Percentiles rank a stretch among this genome's conserved stretches.
Conservation (phyloP, 2,797 vertebrate genomes). For the Poecilia gillii region DNA sequence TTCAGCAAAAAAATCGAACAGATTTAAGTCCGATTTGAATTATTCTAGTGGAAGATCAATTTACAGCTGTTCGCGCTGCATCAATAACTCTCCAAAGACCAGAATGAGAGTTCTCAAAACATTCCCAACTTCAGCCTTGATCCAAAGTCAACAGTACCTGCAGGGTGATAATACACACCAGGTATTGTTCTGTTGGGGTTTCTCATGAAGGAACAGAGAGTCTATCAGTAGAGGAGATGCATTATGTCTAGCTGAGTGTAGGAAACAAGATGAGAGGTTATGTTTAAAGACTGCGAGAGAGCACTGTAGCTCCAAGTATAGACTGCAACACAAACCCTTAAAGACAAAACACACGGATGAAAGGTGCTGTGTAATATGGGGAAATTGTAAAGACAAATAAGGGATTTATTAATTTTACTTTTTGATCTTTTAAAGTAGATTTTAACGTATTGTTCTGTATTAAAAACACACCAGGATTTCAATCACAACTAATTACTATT, state of each 20-base stretch:
- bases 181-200: background rate
- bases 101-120: background rate
- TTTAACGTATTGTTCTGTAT: background rate
- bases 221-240: background rate
- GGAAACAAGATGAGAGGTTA: background rate
- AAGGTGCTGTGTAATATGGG: background rate
- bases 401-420: background rate
- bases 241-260: background rate
- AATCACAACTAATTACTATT: background rate
- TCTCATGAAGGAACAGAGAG: background rate
- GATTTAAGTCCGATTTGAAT: background rate
- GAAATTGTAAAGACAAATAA: background rate
- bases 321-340: background rate
- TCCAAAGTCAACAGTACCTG: background rate
- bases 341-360: background rate
- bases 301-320: no score
- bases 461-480: background rate
- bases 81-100: background rate
- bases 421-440: background rate
- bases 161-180: background rate
- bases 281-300: background rate
- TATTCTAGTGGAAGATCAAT: background rate
- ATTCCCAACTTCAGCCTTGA: constrained; percentile 1
- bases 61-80: background rate
- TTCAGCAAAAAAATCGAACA: no score